phyloP scores from a whole-genome alignment of 2,113 vertebrate genomes.

The Galemys pyrenaicus region DNA sequence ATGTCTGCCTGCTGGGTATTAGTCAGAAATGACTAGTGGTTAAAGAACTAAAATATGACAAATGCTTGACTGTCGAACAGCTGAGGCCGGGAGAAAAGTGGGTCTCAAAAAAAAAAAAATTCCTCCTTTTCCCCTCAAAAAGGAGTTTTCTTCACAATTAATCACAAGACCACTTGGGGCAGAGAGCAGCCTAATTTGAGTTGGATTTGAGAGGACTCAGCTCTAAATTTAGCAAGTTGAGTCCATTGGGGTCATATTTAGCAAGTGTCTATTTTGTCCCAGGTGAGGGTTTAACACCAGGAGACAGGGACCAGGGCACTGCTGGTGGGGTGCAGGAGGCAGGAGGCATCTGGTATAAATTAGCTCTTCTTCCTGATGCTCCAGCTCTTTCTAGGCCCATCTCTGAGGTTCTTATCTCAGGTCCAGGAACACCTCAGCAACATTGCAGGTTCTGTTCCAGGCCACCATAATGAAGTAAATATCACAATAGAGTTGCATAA shows the following conservation, averaged over 20 bases:
- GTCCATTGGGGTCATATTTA: background rate
- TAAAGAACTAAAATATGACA: slow-evolving; percentile 31
- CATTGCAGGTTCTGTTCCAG: background rate
- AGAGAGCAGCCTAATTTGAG: background rate
- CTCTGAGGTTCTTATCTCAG: background rate
- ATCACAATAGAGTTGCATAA: background rate
- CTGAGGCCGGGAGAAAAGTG: background rate
- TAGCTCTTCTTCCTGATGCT: background rate
- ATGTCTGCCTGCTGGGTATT: slow-evolving; percentile 62
- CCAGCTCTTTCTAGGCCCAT: background rate
- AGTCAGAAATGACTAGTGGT: slow-evolving; percentile 62
- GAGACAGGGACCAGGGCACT: accelerated
- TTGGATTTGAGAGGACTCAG: background rate
- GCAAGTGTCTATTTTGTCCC: background rate
- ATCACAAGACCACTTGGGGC: background rate
- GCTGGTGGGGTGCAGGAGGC: background rate
- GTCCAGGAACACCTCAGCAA: background rate
- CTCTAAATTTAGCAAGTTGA: background rate
- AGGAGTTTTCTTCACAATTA: background rate
- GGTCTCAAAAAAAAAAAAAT: background rate
- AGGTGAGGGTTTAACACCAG: background rate
- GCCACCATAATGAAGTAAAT: background rate
- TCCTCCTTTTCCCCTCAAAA: background rate
- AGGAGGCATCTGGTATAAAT: no score
- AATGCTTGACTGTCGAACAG: background rate